Percentiles rank a stretch among this genome's conserved stretches.
These are phyloP conservation scores for Caenorhabditis afra DNA, from an alignment of 2,888 invertebrate genomes.

Conservation along the genomic window DNA sequence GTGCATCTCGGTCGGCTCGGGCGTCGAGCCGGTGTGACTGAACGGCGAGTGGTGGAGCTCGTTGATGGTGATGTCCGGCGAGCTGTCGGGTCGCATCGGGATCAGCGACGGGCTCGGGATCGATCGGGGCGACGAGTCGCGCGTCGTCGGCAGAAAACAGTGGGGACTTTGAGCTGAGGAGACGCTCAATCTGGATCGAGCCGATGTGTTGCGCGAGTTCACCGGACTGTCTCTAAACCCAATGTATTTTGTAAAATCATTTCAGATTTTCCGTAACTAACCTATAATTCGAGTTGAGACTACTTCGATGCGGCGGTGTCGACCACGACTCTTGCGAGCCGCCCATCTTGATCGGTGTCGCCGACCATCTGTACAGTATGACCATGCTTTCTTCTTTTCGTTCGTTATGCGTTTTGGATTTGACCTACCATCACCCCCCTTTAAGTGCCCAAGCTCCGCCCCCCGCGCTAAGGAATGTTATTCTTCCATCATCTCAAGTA, in stretches of 20 bases:
- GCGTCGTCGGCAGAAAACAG: slow-evolving; percentile 61
- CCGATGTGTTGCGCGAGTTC: slow-evolving; percentile 64
- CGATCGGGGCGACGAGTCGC: slow-evolving; percentile 67
- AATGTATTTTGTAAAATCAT: too few relatives aligned
- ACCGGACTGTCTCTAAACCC: slow-evolving; percentile 60
- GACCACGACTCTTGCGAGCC: slow-evolving; percentile 60
- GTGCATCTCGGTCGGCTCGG: slow-evolving; percentile 62
- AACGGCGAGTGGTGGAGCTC: slow-evolving; percentile 61
- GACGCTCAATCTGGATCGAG: slow-evolving; percentile 65
- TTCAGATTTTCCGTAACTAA: slow-evolving; percentile 9
- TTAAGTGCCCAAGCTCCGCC: too few relatives aligned
- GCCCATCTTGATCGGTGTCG: slow-evolving; percentile 49
- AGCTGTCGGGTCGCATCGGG: slow-evolving; percentile 61
- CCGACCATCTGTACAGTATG: slow-evolving; percentile 54
- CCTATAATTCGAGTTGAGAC: slow-evolving; percentile 63
- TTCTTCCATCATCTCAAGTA: background rate
- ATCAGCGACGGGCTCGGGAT: slow-evolving; percentile 65
- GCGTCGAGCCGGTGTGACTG: slow-evolving; percentile 68
- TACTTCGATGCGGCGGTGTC: slow-evolving; percentile 62
- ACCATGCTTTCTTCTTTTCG: slow-evolving; percentile 18
- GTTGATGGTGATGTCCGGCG: slow-evolving; percentile 60
- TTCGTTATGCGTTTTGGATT: too few relatives aligned
- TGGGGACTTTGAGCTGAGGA: slow-evolving; percentile 66
- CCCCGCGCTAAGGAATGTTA: slow-evolving; percentile 10
- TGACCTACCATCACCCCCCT: too few relatives aligned